phyloP scores from a whole-genome alignment of 2,797 vertebrate genomes.

The Gambusia yucatana region DNA sequence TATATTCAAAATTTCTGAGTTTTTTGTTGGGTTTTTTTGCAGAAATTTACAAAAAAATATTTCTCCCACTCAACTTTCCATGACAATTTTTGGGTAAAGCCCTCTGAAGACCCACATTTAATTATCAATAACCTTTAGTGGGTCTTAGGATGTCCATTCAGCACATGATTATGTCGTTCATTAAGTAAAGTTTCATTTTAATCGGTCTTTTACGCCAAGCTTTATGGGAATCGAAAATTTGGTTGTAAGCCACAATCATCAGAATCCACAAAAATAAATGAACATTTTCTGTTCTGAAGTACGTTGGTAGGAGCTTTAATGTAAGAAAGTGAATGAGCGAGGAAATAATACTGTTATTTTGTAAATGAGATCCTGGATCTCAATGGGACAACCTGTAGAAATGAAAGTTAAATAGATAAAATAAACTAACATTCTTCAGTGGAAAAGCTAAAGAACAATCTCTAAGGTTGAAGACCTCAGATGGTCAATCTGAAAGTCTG shows the following conservation, averaged over 20 bases:
- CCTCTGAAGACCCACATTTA: neutral
- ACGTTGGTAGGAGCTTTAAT: neutral
- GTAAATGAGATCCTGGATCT: neutral
- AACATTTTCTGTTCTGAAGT: neutral
- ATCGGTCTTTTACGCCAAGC: neutral
- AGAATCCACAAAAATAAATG: neutral
- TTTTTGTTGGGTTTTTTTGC: too few species aligned
- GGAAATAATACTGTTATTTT: neutral
- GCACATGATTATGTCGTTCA: neutral
- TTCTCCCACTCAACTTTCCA: neutral
- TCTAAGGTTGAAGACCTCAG: neutral
- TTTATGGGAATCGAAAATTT: neutral
- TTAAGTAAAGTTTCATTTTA: neutral
- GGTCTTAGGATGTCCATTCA: neutral
- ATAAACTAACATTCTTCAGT: neutral
- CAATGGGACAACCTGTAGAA: neutral
- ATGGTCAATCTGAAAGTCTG: neutral
- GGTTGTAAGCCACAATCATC: neutral
- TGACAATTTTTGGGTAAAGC: neutral
- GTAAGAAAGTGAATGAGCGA: neutral
- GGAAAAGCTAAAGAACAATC: neutral
- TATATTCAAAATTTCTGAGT: too few species aligned
- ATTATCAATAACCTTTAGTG: neutral
- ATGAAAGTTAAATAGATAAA: neutral
- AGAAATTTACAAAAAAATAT: neutral